Evolutionary conservation across 2,113 vertebrate genomes (phyloP), one percentile per base, ranked within the genome.

Genomic region (Calidris pygmaea): DNA sequence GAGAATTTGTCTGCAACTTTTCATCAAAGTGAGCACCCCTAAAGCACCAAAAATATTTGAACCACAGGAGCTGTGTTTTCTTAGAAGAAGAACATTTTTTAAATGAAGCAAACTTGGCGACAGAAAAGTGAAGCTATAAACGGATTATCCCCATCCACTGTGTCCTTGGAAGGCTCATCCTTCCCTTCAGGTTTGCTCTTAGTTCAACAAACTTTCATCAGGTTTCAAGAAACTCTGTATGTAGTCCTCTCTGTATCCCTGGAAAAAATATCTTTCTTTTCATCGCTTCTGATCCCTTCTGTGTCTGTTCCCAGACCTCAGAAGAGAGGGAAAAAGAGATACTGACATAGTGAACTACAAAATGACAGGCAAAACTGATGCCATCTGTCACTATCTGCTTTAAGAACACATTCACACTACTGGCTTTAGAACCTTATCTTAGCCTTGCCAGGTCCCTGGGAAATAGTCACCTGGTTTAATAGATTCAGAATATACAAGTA

Each of bases 31-130:
- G 6, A 93, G n/a, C 21, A 63, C 29, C 39, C 81, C 32, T 74
- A 89, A 93, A 94, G 48, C 47, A 75, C 12, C 26, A 87, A 77
- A 94, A 78, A 21, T 50, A 70, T 94, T 87, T 91, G 74, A 93
- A 91, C 26, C n/a, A 35, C 9, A 63, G n/a, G 34, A 87, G 14
- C 9, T 78, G 6, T 48, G 12, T 68, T 75, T 72, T 93, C 24
- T 82, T 56, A 85, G 58, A 73, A 90, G 12, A 78, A 66, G 39
- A 68, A 29, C 3, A 39, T 48, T 91, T 94, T 87, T 60, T 30
- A 91, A 87, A 65, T 75, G 8, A 71, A 91, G 14, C 43, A 83
- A 84, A 85, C 30, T 53, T 91, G 30, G 34, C 12, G 3, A 43
- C 43, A 94, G 56, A 85, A 81, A 75, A 55, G 24, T 70, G 34